Percentiles rank a stretch among this genome's conserved stretches.
Conservation (phyloP, 2,113 vertebrate genomes). For the Xyrauchen texanus region DNA sequence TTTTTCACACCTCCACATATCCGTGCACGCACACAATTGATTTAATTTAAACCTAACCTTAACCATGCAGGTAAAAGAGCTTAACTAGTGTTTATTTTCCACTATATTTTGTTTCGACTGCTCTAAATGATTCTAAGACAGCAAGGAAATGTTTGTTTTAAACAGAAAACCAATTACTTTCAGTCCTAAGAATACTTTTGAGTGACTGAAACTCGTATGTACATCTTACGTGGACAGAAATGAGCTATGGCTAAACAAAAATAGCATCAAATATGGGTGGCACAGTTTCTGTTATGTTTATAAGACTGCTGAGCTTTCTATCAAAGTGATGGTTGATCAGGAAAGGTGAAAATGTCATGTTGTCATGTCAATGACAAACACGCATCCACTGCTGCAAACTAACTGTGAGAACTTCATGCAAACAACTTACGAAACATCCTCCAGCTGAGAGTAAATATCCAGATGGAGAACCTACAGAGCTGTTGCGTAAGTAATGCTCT, state of each 20-base stretch:
- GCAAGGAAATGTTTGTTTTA: no score
- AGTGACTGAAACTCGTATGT: no score
- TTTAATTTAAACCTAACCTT: not conserved
- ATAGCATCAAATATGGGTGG: not conserved
- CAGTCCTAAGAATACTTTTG: no score
- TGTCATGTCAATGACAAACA: not conserved
- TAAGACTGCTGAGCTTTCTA: not conserved
- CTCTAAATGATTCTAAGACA: no score
- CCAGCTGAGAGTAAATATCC: conserved; percentile 13
- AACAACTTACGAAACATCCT: conserved; percentile 3
- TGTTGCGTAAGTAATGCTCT: not conserved
- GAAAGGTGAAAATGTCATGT: not conserved
- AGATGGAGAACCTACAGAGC: not conserved
- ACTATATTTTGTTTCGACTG: no score
- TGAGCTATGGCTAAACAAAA: not conserved
- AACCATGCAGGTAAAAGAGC: not conserved
- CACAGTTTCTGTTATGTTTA: not conserved
- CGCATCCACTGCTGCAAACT: not conserved
- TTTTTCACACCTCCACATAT: conserved; percentile 1
- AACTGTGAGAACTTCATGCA: conserved; percentile 14
- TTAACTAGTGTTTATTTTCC: no score
- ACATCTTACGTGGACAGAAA: no score
- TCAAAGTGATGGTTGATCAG: not conserved
- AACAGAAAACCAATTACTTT: no score
- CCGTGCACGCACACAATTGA: not conserved